Evolutionary conservation across 2,113 vertebrate genomes (phyloP).

Genomic region (Bufo bufo): DNA sequence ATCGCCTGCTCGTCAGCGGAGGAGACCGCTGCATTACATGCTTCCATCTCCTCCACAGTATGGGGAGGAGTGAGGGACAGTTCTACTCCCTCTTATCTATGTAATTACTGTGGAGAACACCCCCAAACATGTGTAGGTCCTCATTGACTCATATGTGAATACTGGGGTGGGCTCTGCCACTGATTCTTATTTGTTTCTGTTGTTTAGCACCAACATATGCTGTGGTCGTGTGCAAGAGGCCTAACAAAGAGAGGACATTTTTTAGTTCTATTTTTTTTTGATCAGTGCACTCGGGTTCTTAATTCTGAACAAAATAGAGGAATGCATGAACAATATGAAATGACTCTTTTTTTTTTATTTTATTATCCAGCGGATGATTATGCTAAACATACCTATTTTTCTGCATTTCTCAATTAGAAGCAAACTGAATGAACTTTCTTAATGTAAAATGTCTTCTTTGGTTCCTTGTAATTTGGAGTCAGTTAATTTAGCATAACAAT

Average conservation of each 20-base stretch:
- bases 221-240: no score
- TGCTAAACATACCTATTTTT: slow-evolving; percentile 17
- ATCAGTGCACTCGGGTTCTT: not conserved
- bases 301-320: not conserved
- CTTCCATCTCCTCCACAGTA: no score
- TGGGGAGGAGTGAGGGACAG: no score
- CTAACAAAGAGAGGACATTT: not conserved
- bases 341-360: not conserved
- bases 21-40: no score
- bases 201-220: no score
- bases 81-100: no score
- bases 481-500: slow-evolving; percentile 67
- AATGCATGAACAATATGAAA: slow-evolving; percentile 13
- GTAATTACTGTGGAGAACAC: no score
- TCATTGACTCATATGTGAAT: no score
- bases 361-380: slow-evolving; percentile 17
- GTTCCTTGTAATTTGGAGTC: slow-evolving; percentile 64
- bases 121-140: no score
- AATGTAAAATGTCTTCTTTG: slow-evolving; percentile 58
- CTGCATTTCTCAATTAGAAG: slow-evolving; percentile 58
- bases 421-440: slow-evolving; percentile 56
- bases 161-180: no score
- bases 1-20: no score
- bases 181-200: no score
- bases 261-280: not conserved